A percentile compares a stretch with the other conserved stretches of the same genome.
These are phyloP conservation scores for Scartelaos histophorus DNA, from an alignment of 2,113 vertebrate genomes.

Conservation along the genomic window DNA sequence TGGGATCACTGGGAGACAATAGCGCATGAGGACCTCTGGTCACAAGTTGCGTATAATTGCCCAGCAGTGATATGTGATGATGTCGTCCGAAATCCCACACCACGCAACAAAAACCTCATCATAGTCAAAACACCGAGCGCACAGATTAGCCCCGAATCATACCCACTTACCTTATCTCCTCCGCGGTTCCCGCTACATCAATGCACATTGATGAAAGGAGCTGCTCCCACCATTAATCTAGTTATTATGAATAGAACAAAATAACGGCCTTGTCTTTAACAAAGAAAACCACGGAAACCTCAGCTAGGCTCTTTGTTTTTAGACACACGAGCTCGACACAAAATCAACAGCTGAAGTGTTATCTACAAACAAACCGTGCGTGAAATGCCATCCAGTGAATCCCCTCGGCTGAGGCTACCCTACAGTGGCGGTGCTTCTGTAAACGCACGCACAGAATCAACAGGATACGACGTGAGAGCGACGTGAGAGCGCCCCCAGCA, in stretches of 20 bases:
- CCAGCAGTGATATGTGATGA: conserved; percentile 32
- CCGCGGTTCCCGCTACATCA: conserved; percentile 79
- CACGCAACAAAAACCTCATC: conserved; percentile 42
- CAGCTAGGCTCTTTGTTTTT: conserved; percentile 46
- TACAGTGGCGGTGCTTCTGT: conserved; percentile 31
- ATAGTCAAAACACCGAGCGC: conserved; percentile 26
- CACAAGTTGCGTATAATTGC: conserved; percentile 18
- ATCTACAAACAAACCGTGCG: conserved; percentile 27
- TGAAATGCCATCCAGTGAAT: conserved; percentile 45
- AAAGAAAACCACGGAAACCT: conserved; percentile 60
- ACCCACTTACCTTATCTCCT: conserved; percentile 79
- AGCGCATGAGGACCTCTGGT: conserved; percentile 19
- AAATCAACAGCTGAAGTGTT: conserved; percentile 9
- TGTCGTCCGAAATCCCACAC: conserved; percentile 14
- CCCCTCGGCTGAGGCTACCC: conserved; percentile 30
- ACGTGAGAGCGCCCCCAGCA: conserved; percentile 42
- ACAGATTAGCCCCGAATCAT: conserved; percentile 4
- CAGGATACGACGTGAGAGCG: conserved; percentile 62
- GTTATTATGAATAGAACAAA: conserved; percentile 57
- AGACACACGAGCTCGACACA: neutral
- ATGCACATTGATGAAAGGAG: conserved; percentile 78
- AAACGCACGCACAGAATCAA: conserved; percentile 62
- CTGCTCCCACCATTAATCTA: conserved; percentile 69
- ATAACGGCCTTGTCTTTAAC: conserved; percentile 67
- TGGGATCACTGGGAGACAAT: conserved; percentile 35